Conservation (phyloP, 2,797 vertebrate species). For the Manis pentadactyla region DNA sequence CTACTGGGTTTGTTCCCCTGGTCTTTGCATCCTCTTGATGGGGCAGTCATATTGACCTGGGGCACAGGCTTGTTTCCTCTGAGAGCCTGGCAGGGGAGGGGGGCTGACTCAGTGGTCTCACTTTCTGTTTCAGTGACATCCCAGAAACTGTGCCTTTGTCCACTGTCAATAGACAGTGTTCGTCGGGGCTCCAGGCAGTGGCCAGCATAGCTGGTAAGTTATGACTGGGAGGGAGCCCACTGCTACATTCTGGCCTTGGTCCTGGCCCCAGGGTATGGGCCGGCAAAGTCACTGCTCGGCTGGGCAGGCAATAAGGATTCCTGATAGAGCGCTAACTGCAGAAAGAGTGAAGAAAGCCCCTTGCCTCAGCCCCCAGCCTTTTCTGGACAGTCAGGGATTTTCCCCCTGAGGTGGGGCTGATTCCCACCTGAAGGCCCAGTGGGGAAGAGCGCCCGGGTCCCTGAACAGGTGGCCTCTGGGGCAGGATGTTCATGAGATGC, state of each 20-base stretch:
- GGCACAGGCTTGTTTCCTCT: neutral
- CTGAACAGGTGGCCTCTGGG: neutral
- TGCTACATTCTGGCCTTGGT: neutral
- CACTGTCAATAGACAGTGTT: constrained; percentile 94
- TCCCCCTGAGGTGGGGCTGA: neutral
- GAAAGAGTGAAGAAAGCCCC: neutral
- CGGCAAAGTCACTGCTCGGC: neutral
- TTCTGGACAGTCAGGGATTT: neutral
- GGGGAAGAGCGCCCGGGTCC: neutral
- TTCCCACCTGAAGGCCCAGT: neutral
- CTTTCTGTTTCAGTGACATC: constrained; percentile 90
- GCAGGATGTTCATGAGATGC: constrained; percentile 69
- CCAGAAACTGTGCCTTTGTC: constrained; percentile 93
- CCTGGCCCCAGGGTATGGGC: neutral
- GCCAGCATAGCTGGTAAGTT: constrained; percentile 93
- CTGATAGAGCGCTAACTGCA: neutral
- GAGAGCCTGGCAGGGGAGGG: neutral
- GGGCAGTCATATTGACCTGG: neutral
- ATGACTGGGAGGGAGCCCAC: neutral
- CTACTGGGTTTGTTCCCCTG: neutral
- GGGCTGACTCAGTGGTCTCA: neutral
- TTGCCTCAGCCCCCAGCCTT: neutral
- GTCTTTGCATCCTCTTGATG: neutral
- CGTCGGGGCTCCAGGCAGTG: constrained; percentile 95
- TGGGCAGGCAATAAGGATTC: neutral